Evolutionary conservation across 1,140 invertebrate species (phyloP).

Genomic region (Sitobion miscanthi): DNA sequence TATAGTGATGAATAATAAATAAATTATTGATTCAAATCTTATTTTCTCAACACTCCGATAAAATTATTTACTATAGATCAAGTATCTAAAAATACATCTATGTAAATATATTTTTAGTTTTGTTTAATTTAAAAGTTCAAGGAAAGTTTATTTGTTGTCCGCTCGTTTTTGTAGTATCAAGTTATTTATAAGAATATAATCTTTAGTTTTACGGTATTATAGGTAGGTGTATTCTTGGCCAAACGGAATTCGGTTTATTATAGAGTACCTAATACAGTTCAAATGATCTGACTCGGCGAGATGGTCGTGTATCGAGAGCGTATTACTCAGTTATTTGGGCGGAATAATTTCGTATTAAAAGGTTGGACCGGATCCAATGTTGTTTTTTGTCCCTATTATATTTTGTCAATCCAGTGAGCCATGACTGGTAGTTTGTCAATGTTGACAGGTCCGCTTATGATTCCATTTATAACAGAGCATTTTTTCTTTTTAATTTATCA

Average conservation of each 20-base stretch:
- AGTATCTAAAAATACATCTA: not conserved
- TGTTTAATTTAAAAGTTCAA: not conserved
- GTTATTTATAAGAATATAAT: conserved; percentile 27
- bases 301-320: conserved; percentile 41
- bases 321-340: conserved; percentile 46
- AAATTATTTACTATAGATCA: not conserved
- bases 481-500: conserved; percentile 54
- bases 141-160: not conserved
- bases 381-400: conserved; percentile 54
- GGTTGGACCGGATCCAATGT: conserved; percentile 56
- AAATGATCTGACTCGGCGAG: conserved; percentile 36
- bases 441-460: conserved; percentile 44
- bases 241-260: conserved; percentile 35
- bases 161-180: not conserved
- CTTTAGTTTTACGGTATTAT: not conserved
- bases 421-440: conserved; percentile 53
- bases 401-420: conserved; percentile 53
- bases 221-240: not conserved
- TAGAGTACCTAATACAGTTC: not conserved
- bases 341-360: conserved; percentile 56
- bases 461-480: conserved; percentile 55
- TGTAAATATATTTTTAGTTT: not conserved
- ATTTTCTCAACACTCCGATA: not conserved
- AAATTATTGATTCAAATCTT: not conserved
- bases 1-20: not conserved